Evolutionary conservation across 2,888 invertebrate species (phyloP).

Genomic region (Heliconius ismenius): DNA sequence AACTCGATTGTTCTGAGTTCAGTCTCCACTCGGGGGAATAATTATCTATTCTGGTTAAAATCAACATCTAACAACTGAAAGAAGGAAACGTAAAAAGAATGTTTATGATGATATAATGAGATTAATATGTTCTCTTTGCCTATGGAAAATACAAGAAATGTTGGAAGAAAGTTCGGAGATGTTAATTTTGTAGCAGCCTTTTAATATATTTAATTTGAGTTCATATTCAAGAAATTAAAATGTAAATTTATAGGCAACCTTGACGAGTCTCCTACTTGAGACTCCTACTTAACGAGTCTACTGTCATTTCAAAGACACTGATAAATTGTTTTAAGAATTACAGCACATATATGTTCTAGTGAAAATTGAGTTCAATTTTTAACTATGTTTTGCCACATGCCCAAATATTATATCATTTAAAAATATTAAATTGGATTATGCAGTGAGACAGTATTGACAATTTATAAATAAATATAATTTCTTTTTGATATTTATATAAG

Average conservation of each 20-base stretch:
- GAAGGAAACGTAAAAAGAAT: background rate
- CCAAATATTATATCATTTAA: background rate
- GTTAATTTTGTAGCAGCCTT: background rate
- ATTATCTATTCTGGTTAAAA: background rate
- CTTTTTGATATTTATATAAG: too few species aligned
- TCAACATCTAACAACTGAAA: background rate
- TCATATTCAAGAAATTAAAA: background rate
- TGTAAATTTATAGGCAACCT: background rate
- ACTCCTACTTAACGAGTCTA: background rate
- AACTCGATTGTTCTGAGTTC: background rate
- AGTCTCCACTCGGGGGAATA: background rate
- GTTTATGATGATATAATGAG: too few species aligned
- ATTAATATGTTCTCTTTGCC: too few species aligned
- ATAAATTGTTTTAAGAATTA: background rate
- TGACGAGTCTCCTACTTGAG: background rate
- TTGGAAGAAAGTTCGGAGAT: background rate
- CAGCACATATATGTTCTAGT: too few species aligned
- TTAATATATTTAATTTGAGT: background rate
- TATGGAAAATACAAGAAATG: background rate
- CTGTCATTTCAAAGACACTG: conserved; percentile 2
- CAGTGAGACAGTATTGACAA: background rate
- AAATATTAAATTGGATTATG: background rate
- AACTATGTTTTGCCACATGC: too few species aligned
- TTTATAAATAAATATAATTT: background rate
- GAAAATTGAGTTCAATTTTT: too few species aligned